A percentile compares a stretch with the other conserved stretches of the same genome.
These are phyloP conservation scores for Erpetoichthys calabaricus DNA, from an alignment of 2,797 vertebrate species.

Conservation along the genomic window DNA sequence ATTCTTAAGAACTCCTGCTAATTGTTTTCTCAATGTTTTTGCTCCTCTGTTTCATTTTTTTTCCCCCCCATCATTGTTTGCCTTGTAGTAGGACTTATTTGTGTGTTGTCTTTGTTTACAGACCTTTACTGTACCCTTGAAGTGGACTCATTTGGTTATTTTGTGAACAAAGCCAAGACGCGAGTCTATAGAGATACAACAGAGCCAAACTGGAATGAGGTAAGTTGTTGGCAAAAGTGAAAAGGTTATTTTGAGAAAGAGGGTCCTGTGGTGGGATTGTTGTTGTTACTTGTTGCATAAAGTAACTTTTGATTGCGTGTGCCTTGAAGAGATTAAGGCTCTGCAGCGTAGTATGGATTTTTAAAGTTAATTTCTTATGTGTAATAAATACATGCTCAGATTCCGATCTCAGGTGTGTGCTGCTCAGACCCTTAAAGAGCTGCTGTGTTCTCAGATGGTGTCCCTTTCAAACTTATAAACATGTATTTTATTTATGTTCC, in stretches of 20 bases:
- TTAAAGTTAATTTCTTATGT: too few species aligned
- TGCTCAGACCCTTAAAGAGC: too few species aligned
- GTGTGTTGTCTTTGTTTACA: neutral
- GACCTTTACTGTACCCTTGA: constrained; percentile 94
- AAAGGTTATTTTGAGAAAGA: too few species aligned
- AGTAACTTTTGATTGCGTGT: too few species aligned
- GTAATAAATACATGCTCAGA: too few species aligned
- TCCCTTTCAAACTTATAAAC: too few species aligned
- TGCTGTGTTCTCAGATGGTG: too few species aligned
- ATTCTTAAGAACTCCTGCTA: neutral
- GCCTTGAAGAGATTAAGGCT: too few species aligned
- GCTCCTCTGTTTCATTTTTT: neutral
- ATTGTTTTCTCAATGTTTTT: neutral
- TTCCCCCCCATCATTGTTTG: constrained; percentile 1
- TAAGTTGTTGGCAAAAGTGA: constrained; percentile 27
- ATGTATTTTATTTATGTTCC: too few species aligned
- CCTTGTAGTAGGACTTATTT: constrained; percentile 10
- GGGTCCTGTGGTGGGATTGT: neutral
- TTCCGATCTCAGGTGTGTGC: too few species aligned
- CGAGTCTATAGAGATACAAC: constrained; percentile 79
- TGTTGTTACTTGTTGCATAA: too few species aligned
- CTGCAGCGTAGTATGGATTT: too few species aligned
- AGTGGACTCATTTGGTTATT: constrained; percentile 92
- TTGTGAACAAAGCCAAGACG: constrained; percentile 95
- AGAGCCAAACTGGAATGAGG: constrained; percentile 93